Evolutionary conservation across 2,113 vertebrate genomes (phyloP).

Genomic region (Pseudorectes ferrugineus): DNA sequence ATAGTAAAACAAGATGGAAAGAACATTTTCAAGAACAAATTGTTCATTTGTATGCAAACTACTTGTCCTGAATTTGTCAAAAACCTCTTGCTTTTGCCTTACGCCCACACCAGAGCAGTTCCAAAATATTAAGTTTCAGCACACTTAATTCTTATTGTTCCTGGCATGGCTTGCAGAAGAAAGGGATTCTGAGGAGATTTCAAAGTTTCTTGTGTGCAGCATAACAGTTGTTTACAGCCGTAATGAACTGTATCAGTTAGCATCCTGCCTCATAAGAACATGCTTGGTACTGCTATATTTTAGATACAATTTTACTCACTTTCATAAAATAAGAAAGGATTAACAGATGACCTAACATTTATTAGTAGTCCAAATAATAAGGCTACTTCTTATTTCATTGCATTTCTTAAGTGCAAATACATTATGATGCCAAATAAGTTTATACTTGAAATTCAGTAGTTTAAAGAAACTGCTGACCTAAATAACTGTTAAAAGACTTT

Average conservation of each 20-base stretch:
- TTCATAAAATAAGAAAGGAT: not conserved
- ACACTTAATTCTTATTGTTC: not conserved
- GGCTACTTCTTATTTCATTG: not conserved
- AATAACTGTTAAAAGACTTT: not conserved
- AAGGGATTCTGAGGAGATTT: not conserved
- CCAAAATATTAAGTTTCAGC: conserved; percentile 1
- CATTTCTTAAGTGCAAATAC: not conserved
- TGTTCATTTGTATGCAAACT: conserved; percentile 34
- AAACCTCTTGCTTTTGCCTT: not conserved
- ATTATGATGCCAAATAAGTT: not conserved
- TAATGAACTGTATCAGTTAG: not conserved
- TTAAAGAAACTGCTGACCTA: not conserved
- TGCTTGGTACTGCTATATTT: not conserved
- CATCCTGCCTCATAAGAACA: not conserved
- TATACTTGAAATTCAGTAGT: not conserved
- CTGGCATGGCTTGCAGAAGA: not conserved
- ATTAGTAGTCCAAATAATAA: not conserved
- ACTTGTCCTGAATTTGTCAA: not conserved
- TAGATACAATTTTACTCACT: not conserved
- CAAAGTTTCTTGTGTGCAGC: not conserved
- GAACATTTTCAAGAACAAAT: conserved; percentile 28
- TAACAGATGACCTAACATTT: not conserved
- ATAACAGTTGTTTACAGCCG: not conserved
- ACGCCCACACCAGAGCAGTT: not conserved
- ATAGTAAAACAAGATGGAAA: conserved; percentile 13